Percentiles rank a stretch among this genome's conserved stretches.
Evolutionary conservation across 1,140 invertebrate genomes (phyloP).

Genomic region (Lepidostoma basale): DNA sequence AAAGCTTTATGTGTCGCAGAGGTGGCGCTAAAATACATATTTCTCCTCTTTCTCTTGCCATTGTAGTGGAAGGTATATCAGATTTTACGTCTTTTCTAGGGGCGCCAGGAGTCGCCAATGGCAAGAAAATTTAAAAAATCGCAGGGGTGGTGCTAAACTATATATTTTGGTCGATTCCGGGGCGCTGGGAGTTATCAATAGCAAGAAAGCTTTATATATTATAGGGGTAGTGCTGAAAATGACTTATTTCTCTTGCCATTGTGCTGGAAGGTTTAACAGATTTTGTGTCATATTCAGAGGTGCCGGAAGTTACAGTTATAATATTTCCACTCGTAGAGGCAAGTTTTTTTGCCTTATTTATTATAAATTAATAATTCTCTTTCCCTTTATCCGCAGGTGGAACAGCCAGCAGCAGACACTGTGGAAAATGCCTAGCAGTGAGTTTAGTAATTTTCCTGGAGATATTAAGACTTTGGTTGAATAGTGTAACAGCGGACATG

Average conservation of each 20-base stretch:
- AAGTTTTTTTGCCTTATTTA: not conserved
- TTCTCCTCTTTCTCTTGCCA: no score
- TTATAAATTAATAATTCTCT: conserved; percentile 4
- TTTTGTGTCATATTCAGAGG: not conserved
- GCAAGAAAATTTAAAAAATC: no score
- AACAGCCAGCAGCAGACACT: not conserved
- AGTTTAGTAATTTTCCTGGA: conserved; percentile 7
- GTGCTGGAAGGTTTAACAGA: not conserved
- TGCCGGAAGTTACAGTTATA: not conserved
- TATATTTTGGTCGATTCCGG: no score
- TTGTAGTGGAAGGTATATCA: no score
- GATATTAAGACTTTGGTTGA: conserved; percentile 34
- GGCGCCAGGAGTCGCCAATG: no score
- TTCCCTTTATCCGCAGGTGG: conserved; percentile 32
- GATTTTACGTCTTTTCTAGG: no score
- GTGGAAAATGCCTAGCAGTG: conserved; percentile 1
- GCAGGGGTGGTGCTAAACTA: no score
- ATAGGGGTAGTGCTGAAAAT: no score
- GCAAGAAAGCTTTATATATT: no score
- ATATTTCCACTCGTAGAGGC: not conserved
- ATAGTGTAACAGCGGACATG: not conserved
- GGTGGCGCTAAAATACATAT: no score
- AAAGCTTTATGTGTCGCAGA: no score
- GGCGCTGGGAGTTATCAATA: no score
- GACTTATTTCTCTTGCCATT: not conserved